Percentiles rank a stretch among this genome's conserved stretches.
These are phyloP conservation scores for Ochlodes sylvanus DNA, from an alignment of 2,888 invertebrate species.

Conservation along the genomic window DNA sequence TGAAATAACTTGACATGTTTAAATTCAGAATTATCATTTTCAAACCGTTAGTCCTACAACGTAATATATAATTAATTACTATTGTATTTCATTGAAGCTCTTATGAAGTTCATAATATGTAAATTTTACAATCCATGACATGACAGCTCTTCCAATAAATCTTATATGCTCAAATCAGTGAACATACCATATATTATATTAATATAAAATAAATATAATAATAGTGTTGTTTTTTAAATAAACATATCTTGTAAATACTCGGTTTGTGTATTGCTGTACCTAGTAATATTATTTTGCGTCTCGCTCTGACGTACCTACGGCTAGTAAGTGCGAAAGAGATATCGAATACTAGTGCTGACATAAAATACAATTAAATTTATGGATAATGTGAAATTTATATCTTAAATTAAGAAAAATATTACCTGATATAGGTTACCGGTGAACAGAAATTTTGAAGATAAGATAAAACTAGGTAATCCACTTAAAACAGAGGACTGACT, in stretches of 20 bases:
- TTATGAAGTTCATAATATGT: no score
- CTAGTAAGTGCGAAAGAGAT: constrained; percentile 13
- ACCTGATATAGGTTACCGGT: background rate
- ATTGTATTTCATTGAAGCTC: no score
- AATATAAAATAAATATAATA: constrained; percentile 23
- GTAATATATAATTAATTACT: no score
- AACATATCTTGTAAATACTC: constrained; percentile 49
- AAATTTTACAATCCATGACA: no score
- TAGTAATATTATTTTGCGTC: constrained; percentile 30
- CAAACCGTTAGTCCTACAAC: no score
- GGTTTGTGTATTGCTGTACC: constrained; percentile 12
- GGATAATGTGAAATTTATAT: background rate
- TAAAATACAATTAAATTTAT: background rate
- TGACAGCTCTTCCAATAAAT: background rate
- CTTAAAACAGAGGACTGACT: background rate
- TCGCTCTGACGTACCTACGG: constrained; percentile 17
- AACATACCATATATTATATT: constrained; percentile 20
- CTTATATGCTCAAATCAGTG: constrained; percentile 9
- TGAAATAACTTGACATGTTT: no score
- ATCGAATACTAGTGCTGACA: constrained; percentile 12
- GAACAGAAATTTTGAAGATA: background rate
- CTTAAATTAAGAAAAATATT: background rate
- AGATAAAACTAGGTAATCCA: background rate
- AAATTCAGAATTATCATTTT: no score
- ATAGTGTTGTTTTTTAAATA: constrained; percentile 30